A percentile compares a stretch with the other conserved stretches of the same genome.
phyloP scores from a whole-genome alignment of 2,113 vertebrate species.

The Neogobius melanostomus region DNA sequence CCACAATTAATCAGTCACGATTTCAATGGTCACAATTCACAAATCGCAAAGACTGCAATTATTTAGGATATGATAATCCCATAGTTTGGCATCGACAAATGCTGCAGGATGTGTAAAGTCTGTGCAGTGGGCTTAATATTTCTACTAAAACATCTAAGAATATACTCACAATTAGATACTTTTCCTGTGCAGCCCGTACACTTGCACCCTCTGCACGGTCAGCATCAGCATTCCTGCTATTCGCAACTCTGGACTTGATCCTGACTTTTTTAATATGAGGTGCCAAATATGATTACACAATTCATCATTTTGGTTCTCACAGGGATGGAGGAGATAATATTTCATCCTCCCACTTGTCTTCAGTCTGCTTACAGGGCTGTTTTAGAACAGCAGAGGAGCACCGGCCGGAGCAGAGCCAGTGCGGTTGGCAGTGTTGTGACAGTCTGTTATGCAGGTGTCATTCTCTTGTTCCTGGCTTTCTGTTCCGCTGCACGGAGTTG shows the following conservation, averaged over 20 bases:
- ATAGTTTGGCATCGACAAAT: no score
- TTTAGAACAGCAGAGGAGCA: slow-evolving; percentile 42
- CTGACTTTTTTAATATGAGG: slow-evolving; percentile 58
- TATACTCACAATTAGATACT: no score
- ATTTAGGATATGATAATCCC: no score
- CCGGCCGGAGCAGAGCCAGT: slow-evolving; percentile 8
- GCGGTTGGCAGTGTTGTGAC: slow-evolving; percentile 11
- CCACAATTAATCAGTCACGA: no score
- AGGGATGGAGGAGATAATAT: slow-evolving; percentile 41
- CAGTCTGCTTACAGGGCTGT: slow-evolving; percentile 64
- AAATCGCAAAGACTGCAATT: no score
- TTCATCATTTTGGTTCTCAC: slow-evolving; percentile 67
- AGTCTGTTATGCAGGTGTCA: slow-evolving; percentile 32
- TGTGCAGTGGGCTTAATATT: no score
- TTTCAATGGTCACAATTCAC: no score
- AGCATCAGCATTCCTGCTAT: slow-evolving; percentile 61
- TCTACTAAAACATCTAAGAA: no score
- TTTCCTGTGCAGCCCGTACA: not conserved
- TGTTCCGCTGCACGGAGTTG: slow-evolving; percentile 17
- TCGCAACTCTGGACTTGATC: slow-evolving; percentile 49
- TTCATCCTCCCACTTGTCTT: slow-evolving; percentile 64
- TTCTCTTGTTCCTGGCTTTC: slow-evolving; percentile 18
- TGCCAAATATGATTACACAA: slow-evolving; percentile 67
- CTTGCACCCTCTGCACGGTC: slow-evolving; percentile 44
- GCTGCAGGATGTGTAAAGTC: no score